phyloP scores from a whole-genome alignment of 2,797 vertebrate species.

The Aeoliscus strigatus region DNA sequence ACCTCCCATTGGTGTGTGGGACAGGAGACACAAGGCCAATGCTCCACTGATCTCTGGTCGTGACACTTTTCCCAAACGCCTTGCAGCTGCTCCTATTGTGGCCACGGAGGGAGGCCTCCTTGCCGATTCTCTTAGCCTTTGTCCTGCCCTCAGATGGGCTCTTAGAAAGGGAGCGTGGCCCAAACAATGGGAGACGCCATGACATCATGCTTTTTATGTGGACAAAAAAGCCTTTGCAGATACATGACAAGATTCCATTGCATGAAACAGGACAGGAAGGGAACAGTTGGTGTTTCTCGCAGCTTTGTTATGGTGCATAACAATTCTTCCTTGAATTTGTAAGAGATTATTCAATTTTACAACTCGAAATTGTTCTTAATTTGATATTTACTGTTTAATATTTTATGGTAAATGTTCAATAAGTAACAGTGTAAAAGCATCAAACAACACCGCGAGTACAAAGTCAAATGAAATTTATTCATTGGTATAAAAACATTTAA shows the following conservation, averaged over 20 bases:
- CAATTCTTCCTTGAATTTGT: no score
- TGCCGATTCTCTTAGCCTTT: slow-evolving; percentile 60
- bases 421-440: no score
- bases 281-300: slow-evolving; percentile 4
- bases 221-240: slow-evolving; percentile 30
- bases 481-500: slow-evolving; percentile 73
- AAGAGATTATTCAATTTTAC: neutral
- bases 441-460: slow-evolving; percentile 31
- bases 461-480: slow-evolving; percentile 73
- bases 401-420: no score
- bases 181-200: slow-evolving; percentile 59
- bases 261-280: slow-evolving; percentile 33
- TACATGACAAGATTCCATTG: slow-evolving; percentile 61
- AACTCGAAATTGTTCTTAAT: no score
- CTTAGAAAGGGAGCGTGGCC: slow-evolving; percentile 53
- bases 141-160: slow-evolving; percentile 50
- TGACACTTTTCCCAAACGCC: slow-evolving; percentile 82
- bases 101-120: slow-evolving; percentile 46
- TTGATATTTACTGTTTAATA: no score
- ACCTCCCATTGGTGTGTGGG: slow-evolving; percentile 46
- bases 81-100: slow-evolving; percentile 82
- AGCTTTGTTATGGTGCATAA: neutral
- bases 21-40: slow-evolving; percentile 50
- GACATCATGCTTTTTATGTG: slow-evolving; percentile 58
- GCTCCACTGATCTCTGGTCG: slow-evolving; percentile 67